Evolutionary conservation across 2,888 invertebrate species (phyloP).

Genomic region (Drosophila kuntzei): DNA sequence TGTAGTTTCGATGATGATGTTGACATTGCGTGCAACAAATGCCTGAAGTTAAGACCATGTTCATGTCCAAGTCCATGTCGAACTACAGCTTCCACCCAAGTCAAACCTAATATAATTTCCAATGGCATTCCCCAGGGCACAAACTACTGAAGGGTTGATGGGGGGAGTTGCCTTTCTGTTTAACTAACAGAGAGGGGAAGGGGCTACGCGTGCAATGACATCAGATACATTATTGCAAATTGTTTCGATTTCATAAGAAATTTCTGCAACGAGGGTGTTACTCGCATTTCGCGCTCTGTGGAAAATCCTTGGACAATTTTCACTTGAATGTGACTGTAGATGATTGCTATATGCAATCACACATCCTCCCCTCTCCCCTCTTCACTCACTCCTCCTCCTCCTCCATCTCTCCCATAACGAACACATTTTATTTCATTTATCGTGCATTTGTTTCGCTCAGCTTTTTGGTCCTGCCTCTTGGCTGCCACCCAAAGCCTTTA

Average conservation of each 20-base stretch:
- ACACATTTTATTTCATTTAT: constrained; percentile 70
- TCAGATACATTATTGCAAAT: constrained; percentile 81
- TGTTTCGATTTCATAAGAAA: constrained; percentile 80
- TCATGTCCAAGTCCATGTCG: constrained; percentile 13
- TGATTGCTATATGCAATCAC: constrained; percentile 66
- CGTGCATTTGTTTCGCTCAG: constrained; percentile 68
- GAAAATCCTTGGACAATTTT: constrained; percentile 52
- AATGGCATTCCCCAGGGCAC: constrained; percentile 46
- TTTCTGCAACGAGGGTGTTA: constrained; percentile 53
- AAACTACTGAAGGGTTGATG: constrained; percentile 23
- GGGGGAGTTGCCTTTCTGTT: constrained; percentile 14
- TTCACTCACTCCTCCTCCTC: neutral
- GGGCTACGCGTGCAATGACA: constrained; percentile 72
- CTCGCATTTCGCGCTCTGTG: constrained; percentile 6
- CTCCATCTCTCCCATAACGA: neutral
- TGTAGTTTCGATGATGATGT: constrained; percentile 55
- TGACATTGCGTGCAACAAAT: constrained; percentile 76
- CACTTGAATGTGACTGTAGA: constrained; percentile 40
- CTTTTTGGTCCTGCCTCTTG: constrained; percentile 44
- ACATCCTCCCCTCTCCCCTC: neutral
- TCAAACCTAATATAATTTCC: constrained; percentile 69
- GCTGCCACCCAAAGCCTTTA: constrained; percentile 62
- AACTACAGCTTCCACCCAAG: constrained; percentile 5
- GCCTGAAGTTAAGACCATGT: constrained; percentile 41
- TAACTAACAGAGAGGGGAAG: constrained; percentile 3